Conservation (phyloP, 1,140 invertebrate species). For the Ptiloglossa arizonensis region DNA sequence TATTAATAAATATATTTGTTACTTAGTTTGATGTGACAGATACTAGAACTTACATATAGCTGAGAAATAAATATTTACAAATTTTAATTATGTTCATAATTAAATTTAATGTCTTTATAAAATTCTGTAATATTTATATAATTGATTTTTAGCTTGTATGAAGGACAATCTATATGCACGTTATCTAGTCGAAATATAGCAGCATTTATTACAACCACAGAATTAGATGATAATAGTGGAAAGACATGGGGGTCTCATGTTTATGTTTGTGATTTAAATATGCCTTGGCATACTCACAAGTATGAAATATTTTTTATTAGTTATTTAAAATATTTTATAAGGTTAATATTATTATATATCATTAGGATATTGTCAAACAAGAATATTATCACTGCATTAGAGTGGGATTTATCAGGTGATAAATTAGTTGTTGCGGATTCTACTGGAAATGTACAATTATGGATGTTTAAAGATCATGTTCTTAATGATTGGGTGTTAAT, state of each 20-base stretch:
- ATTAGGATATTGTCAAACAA: conserved; percentile 82
- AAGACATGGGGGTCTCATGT: conserved; percentile 90
- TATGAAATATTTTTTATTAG: conserved; percentile 77
- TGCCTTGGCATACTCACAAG: conserved; percentile 91
- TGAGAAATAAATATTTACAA: not conserved
- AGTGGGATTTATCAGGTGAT: conserved; percentile 93
- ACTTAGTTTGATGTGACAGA: not conserved
- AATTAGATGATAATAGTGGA: conserved; percentile 85
- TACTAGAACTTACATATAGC: not conserved
- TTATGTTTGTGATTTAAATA: conserved; percentile 93
- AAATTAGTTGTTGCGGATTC: conserved; percentile 89
- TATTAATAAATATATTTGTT: not conserved
- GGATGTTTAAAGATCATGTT: conserved; percentile 89
- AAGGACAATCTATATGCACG: conserved; percentile 84
- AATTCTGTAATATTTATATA: conserved; percentile 14
- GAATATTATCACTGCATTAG: conserved; percentile 87
- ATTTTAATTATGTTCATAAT: not conserved
- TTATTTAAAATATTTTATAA: conserved; percentile 1
- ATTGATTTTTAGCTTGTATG: conserved; percentile 77
- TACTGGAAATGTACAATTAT: conserved; percentile 89
- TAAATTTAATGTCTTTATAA: conserved; percentile 9
- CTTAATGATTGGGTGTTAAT: conserved; percentile 90
- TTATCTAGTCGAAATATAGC: conserved; percentile 91
- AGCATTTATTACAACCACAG: conserved; percentile 89
- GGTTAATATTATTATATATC: conserved; percentile 55